A percentile compares a stretch with the other conserved stretches of the same genome.
These are phyloP conservation scores for Mercenaria mercenaria DNA, from an alignment of 1,140 invertebrate genomes.

Conservation along the genomic window DNA sequence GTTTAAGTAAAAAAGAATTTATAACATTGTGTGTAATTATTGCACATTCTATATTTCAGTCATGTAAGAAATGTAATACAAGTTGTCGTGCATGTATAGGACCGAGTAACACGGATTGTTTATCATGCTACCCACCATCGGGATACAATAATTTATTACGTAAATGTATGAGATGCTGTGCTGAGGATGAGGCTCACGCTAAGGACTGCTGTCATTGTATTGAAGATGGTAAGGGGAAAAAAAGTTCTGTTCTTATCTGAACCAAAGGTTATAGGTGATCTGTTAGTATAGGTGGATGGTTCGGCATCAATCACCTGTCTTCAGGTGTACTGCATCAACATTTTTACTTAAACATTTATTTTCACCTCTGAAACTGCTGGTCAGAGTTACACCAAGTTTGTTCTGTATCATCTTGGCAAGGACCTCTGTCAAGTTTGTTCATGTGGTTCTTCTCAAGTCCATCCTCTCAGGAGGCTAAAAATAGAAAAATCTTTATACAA, in stretches of 20 bases:
- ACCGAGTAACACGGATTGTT: slow-evolving; percentile 53
- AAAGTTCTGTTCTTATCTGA: neutral
- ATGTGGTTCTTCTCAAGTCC: no score
- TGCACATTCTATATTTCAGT: slow-evolving; percentile 55
- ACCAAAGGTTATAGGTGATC: neutral
- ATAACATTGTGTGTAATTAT: no score
- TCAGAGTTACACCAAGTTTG: no score
- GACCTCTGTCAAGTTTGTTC: no score
- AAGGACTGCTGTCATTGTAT: slow-evolving; percentile 59
- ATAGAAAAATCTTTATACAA: no score
- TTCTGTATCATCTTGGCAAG: no score
- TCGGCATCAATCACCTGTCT: neutral
- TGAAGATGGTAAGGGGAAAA: slow-evolving; percentile 63
- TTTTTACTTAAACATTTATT: neutral
- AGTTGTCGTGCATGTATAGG: slow-evolving; percentile 60
- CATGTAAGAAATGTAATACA: slow-evolving; percentile 52
- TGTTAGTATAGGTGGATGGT: no score
- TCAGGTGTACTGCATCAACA: neutral
- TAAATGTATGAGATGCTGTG: slow-evolving; percentile 52
- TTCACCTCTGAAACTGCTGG: no score
- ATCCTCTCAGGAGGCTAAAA: no score
- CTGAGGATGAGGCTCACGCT: neutral
- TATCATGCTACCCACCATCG: slow-evolving; percentile 51
- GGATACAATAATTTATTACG: slow-evolving; percentile 61
- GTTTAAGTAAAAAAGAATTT: no score